These are phyloP conservation scores for Shargacucullia verbasci DNA, from an alignment of 2,888 invertebrate genomes.

Conservation along the genomic window DNA sequence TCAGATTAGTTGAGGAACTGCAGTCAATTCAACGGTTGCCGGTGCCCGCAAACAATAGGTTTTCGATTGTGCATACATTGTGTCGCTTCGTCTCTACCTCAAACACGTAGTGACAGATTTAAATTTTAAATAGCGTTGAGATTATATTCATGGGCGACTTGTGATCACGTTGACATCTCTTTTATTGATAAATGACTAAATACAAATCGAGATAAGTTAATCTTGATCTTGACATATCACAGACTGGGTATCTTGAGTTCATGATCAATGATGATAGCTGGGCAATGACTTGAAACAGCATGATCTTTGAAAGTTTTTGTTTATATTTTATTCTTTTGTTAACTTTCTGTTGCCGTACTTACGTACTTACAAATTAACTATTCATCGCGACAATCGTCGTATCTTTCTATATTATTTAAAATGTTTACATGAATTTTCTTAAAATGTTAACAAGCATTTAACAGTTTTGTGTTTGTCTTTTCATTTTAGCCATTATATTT, in stretches of 20 bases:
- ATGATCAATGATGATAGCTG: slow-evolving; percentile 26
- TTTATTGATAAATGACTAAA: neutral
- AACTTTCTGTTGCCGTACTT: slow-evolving; percentile 2
- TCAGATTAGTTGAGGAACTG: no score
- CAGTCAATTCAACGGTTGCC: no score
- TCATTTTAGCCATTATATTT: no score
- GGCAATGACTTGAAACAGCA: neutral
- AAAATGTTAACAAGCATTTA: no score
- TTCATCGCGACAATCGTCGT: slow-evolving; percentile 20
- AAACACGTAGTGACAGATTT: no score
- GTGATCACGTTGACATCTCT: neutral
- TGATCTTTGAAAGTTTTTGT: slow-evolving; percentile 6
- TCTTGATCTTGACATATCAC: slow-evolving; percentile 9
- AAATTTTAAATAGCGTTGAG: no score
- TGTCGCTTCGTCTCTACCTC: no score
- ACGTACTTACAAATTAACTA: slow-evolving; percentile 22
- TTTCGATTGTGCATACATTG: no score
- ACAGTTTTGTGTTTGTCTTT: no score
- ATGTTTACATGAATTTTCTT: no score
- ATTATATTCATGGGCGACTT: neutral
- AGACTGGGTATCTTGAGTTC: slow-evolving; percentile 23
- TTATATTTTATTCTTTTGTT: neutral
- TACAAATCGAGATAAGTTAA: slow-evolving; percentile 26
- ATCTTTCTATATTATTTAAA: neutral
- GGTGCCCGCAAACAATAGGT: no score